phyloP scores from a whole-genome alignment of 2,888 invertebrate genomes.

The Nomada ferruginata region DNA sequence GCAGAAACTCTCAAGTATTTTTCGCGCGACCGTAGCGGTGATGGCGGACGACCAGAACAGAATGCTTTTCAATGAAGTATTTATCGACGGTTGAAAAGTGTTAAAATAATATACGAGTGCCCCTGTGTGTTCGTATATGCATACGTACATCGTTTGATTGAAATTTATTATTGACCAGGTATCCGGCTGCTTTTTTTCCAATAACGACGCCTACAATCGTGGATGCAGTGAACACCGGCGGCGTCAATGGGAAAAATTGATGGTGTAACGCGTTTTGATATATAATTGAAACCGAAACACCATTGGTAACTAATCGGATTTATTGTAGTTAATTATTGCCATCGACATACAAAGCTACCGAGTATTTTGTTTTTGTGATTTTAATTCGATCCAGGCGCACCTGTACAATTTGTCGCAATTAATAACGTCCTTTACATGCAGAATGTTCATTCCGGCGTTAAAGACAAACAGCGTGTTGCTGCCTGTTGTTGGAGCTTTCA shows the following conservation, averaged over 20 bases:
- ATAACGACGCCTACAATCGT: neutral
- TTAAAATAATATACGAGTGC: slow-evolving; percentile 18
- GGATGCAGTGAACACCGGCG: neutral
- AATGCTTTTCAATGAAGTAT: slow-evolving; percentile 22
- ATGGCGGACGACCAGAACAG: slow-evolving; percentile 5
- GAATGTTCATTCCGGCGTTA: slow-evolving; percentile 15
- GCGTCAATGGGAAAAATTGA: slow-evolving; percentile 26
- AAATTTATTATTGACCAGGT: slow-evolving; percentile 26
- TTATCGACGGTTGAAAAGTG: slow-evolving; percentile 34
- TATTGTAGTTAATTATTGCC: slow-evolving; percentile 44
- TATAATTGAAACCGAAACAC: slow-evolving; percentile 5
- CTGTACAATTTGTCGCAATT: slow-evolving; percentile 28
- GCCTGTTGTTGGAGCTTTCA: neutral
- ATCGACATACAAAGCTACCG: slow-evolving; percentile 9
- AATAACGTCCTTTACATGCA: slow-evolving; percentile 36
- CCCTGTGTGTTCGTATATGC: neutral
- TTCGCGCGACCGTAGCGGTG: neutral
- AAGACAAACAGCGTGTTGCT: slow-evolving; percentile 3
- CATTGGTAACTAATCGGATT: slow-evolving; percentile 36
- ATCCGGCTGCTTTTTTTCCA: neutral
- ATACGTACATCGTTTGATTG: neutral
- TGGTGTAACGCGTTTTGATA: slow-evolving; percentile 12
- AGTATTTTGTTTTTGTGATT: neutral
- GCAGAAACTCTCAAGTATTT: neutral
- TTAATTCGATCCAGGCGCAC: neutral